Evolutionary conservation across 2,113 vertebrate genomes (phyloP), one percentile per base, ranked within the genome.

Genomic region (Pterophyllum scalare): DNA sequence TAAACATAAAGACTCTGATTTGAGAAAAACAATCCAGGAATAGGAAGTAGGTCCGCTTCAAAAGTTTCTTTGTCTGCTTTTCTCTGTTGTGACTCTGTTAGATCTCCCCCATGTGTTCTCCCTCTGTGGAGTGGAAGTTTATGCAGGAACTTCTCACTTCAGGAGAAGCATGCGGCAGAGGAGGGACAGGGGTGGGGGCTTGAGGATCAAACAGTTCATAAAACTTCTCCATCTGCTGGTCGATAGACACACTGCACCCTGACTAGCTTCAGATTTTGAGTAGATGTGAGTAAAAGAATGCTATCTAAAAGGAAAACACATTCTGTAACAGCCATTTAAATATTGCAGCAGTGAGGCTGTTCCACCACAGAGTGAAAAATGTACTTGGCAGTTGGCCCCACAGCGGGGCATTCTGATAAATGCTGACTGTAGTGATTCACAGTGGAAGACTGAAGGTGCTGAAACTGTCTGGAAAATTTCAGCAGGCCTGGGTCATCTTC

Each of bases 211-310:
- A 64, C 8, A 5, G 38, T 59, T 70, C 43, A 60, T 79, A 67
- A 86, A 89, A 90, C 80, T 76, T 81, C 92, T 78, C 93, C 93
- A 80, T 82, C 94, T 93, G 80, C 92, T 95, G 93, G 93, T 65
- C 38, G 26, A 54, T 26, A 14, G 14, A 33, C 75, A 77, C 28
- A 77, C 59, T 61, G 3, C 86, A 86, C 19, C 35, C 8, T 6
- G 6, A 20, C 24, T 24, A 20, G 17, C 57, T 59, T 28, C 5
- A 79, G 6, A 59, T 70, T 59, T 2, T 22, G 56, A 77, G 46
- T 14, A 59, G 15, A 57, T 11, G 7, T 10, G 19, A 40, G 10
- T 40, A 33, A 62, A 33, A 46, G 3, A 43, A 67, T 61, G 28
- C 24, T 11, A 35, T 78, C 74, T 74, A 15, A 85, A 40, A 38